Evolutionary conservation across 2,888 invertebrate species (phyloP).

Genomic region (Lasioglossum calceatum): DNA sequence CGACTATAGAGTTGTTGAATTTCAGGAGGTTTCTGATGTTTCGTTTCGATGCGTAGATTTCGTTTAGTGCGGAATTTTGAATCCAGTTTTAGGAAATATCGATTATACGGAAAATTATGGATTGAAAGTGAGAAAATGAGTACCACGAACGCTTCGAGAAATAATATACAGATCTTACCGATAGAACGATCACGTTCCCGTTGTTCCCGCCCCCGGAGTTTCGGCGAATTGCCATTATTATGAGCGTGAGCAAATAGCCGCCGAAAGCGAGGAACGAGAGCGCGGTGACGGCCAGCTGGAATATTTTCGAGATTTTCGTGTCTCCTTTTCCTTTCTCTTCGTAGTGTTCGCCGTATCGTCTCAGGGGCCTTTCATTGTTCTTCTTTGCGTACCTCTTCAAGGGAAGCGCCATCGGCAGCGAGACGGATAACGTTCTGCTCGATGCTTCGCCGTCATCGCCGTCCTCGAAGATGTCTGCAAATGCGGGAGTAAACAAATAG

Average conservation of each 20-base stretch:
- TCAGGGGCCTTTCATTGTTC: conserved; percentile 71
- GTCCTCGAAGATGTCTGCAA: conserved; percentile 5
- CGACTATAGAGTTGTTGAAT: background rate
- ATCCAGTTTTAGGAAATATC: background rate
- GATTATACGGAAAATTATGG: background rate
- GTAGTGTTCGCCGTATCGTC: conserved; percentile 84
- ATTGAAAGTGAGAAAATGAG: background rate
- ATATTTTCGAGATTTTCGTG: conserved; percentile 90
- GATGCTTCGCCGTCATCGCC: conserved; percentile 26
- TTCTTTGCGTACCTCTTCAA: conserved; percentile 57
- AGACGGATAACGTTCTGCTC: conserved; percentile 51
- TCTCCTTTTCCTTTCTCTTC: conserved; percentile 85
- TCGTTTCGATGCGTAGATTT: background rate
- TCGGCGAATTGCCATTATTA: conserved; percentile 90
- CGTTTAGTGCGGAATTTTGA: background rate
- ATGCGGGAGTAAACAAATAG: background rate
- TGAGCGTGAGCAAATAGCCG: conserved; percentile 91
- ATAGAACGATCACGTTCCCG: conserved; percentile 79
- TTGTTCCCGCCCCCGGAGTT: conserved; percentile 83
- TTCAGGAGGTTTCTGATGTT: background rate
- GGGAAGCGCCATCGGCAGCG: conserved; percentile 66
- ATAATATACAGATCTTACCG: conserved; percentile 70
- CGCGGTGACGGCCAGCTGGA: conserved; percentile 91
- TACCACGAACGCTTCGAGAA: background rate
- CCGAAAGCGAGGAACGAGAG: conserved; percentile 94